Base-by-base conservation (phyloP, 37 sponge, comb jelly and placozoan genomes). In the Eunapius fragilis region DNA sequence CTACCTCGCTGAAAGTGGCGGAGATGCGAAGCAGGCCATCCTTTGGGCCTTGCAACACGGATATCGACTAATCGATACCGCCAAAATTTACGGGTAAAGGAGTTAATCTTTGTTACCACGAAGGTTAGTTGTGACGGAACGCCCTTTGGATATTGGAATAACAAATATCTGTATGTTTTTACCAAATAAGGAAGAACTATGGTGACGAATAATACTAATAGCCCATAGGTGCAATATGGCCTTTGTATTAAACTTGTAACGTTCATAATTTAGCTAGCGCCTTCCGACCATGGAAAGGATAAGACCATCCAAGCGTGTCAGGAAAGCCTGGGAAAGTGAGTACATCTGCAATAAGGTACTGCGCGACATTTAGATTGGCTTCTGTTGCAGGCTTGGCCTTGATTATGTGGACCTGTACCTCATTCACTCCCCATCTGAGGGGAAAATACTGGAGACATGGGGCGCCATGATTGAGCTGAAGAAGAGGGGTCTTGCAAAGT, bases 1-100 rank as follows among this genome's bases (percentile, higher is more conserved):
- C 17, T 37, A 76, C 58, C 58, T 58, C 58, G 58, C 58, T 2
- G 19, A 58, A 58, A 58, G 14, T 11, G 58, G 58, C 17, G 58
- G 58, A 58, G 74, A 3, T 37, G 32, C 13, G 27, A 25, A 50
- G 25, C 28, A 82, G 58, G 82, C 85, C 35, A 79, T 86, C 25
- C 78, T 67, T 6, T 41, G 71, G 31, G 85, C 93, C n/a, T 74
- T 96, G 12, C 36, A 92, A 47, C 67, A 32, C 45, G 93, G 96
- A 23, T 92, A 90, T 82, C 78, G 93, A 45, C 86, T 90, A 67
- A 69, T 96, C 25, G 96, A 96, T 75, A 96, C 93, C 24, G 93
- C 93, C 31, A 34, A 86, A 25, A 67, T 82, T 0, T 96, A 96
- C 76, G 68, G 37, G 89, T 88, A 69, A 84, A n/a, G n/a, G n/a